Percentiles rank a stretch among this genome's conserved stretches.
These are phyloP conservation scores for Holocentrus rufus DNA, from an alignment of 2,797 vertebrate species.

Conservation along the genomic window DNA sequence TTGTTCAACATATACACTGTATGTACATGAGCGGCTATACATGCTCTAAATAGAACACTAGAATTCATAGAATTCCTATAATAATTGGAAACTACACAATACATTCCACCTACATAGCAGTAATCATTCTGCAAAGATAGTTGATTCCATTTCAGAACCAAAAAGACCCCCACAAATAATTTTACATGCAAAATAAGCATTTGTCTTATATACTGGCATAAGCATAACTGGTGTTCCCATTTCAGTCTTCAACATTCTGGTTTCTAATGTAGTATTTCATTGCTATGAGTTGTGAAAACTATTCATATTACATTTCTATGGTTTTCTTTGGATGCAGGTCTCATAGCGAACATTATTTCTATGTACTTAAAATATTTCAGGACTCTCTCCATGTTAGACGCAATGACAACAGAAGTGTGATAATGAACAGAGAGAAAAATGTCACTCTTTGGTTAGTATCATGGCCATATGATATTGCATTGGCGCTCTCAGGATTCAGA, in stretches of 20 bases:
- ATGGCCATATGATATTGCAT: conserved; percentile 7
- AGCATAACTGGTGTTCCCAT: not conserved
- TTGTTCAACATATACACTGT: no score
- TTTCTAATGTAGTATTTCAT: not conserved
- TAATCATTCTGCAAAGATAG: not conserved
- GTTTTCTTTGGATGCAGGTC: no score
- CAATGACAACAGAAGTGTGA: not conserved
- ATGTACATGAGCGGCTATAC: no score
- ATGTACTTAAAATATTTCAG: no score
- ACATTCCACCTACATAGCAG: not conserved
- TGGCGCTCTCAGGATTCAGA: conserved; percentile 9
- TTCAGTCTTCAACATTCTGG: not conserved
- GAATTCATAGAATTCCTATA: no score
- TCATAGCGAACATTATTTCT: no score
- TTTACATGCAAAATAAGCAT: not conserved
- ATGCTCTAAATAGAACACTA: no score
- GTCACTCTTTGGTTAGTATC: conserved; percentile 16
- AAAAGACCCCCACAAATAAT: not conserved
- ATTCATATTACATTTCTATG: not conserved
- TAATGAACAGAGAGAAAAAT: conserved; percentile 1
- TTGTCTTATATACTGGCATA: not conserved
- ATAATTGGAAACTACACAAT: no score
- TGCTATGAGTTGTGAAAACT: not conserved
- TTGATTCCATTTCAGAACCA: not conserved
- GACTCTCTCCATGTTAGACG: not conserved